Evolutionary conservation across 2,797 vertebrate genomes (phyloP).

Genomic region (Sciaenops ocellatus): DNA sequence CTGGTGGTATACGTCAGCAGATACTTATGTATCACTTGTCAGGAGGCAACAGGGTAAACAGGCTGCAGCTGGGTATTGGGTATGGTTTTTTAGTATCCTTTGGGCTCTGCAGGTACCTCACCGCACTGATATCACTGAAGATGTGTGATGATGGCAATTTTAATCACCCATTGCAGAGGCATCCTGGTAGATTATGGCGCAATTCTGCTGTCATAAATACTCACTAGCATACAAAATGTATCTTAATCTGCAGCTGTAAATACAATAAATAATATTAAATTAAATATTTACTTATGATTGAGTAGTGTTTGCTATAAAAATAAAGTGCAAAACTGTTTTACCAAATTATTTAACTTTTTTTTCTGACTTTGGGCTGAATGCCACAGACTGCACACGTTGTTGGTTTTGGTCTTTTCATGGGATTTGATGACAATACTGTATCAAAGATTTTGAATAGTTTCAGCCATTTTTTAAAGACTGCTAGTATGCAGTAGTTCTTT

Average conservation of each 20-base stretch:
- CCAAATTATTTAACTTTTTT: background rate
- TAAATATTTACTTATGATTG: background rate
- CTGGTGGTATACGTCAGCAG: background rate
- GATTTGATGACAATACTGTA: background rate
- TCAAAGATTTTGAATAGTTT: background rate
- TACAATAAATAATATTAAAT: background rate
- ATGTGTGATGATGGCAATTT: background rate
- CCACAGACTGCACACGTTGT: too few species aligned
- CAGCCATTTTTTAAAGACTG: background rate
- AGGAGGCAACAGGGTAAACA: too few species aligned
- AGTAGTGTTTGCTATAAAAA: background rate
- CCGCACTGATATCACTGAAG: background rate
- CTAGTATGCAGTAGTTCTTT: background rate
- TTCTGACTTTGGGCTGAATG: too few species aligned
- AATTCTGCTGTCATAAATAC: background rate
- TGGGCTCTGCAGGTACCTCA: too few species aligned
- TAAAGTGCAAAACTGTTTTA: background rate
- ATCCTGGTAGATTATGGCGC: background rate
- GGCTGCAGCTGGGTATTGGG: background rate
- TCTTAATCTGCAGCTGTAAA: background rate
- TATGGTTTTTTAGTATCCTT: too few species aligned
- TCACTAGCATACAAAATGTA: background rate
- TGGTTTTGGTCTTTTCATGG: background rate
- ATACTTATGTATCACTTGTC: too few species aligned
- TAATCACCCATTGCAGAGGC: too few species aligned